Evolutionary conservation across 2,888 invertebrate genomes (phyloP).

Genomic region (Strigamia transsilvanica): DNA sequence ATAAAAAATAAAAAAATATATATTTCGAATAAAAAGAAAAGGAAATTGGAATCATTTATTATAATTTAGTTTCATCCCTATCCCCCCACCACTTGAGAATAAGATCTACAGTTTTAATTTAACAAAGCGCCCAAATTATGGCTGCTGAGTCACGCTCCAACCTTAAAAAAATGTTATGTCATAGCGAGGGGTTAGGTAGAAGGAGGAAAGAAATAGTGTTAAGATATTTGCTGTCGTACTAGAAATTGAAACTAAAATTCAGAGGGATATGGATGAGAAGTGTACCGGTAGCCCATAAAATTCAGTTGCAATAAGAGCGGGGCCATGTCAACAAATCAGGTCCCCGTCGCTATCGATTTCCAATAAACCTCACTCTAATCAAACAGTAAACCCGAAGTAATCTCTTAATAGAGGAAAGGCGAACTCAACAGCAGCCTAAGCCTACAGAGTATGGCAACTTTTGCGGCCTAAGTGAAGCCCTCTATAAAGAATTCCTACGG

Average conservation of each 20-base stretch:
- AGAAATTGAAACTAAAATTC: slow-evolving; percentile 16
- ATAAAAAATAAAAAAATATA: background rate
- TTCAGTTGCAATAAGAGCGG: background rate
- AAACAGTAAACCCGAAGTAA: slow-evolving; percentile 42
- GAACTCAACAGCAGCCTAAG: slow-evolving; percentile 37
- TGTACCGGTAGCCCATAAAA: slow-evolving; percentile 15
- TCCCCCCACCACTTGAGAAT: background rate
- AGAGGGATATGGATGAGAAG: background rate
- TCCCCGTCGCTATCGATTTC: slow-evolving; percentile 16
- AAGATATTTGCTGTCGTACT: background rate
- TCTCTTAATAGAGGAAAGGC: slow-evolving; percentile 38
- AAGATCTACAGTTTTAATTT: slow-evolving; percentile 40
- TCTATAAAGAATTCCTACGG: background rate
- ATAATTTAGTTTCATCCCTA: background rate
- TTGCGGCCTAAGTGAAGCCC: background rate
- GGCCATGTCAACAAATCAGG: slow-evolving; percentile 32
- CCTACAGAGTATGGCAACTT: background rate
- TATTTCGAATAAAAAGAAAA: background rate
- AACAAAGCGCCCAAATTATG: slow-evolving; percentile 31
- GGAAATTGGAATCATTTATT: slow-evolving; percentile 6
- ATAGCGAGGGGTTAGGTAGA: background rate
- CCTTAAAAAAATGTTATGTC: slow-evolving; percentile 16
- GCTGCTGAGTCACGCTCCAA: slow-evolving; percentile 36
- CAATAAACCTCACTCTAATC: slow-evolving; percentile 42
- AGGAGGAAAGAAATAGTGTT: background rate